Evolutionary conservation across 1,140 invertebrate species (phyloP).

Genomic region (Ylistrum balloti): DNA sequence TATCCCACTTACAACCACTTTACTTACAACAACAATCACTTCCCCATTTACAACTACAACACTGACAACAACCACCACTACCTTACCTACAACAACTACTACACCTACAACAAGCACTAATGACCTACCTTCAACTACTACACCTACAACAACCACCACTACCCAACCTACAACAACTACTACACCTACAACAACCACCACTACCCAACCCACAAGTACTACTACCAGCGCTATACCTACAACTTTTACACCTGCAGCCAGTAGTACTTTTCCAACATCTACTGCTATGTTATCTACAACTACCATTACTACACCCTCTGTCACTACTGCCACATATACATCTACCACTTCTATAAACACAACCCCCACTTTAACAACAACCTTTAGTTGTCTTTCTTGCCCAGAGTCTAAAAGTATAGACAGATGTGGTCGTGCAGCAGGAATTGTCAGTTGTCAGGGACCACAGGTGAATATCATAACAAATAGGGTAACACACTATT

Average conservation of each 20-base stretch:
- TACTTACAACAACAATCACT: no score
- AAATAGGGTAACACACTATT: no score
- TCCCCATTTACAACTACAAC: background rate
- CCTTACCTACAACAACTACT: background rate
- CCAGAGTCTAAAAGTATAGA: background rate
- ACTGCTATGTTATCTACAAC: background rate
- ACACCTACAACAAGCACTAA: background rate
- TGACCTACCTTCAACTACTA: no score
- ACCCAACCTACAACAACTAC: background rate
- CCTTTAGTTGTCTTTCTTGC: background rate
- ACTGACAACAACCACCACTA: background rate
- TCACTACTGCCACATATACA: background rate
- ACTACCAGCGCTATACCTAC: no score
- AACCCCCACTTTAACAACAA: background rate
- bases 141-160: background rate
- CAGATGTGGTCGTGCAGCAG: background rate
- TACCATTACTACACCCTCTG: background rate
- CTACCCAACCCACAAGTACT: no score
- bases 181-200: conserved; percentile 41
- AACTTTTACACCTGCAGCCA: background rate
- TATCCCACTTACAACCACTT: background rate
- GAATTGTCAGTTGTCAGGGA: background rate
- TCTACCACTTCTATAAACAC: background rate
- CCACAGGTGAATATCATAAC: background rate
- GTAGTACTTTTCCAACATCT: background rate